phyloP scores from a whole-genome alignment of 1,140 invertebrate species.

The Trypoxylus dichotomus region DNA sequence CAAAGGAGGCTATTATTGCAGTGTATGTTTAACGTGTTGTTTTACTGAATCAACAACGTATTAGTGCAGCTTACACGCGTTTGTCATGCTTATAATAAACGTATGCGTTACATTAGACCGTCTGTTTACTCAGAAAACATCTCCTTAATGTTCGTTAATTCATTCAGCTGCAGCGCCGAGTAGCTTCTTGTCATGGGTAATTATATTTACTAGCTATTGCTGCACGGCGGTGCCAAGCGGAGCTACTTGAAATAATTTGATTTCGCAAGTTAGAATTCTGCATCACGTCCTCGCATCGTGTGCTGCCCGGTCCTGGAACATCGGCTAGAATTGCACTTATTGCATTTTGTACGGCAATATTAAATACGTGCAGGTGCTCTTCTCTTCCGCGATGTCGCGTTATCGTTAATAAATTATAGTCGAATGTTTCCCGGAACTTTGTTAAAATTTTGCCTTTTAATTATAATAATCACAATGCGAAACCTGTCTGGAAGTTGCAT shows the following conservation, averaged over 20 bases:
- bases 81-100: too few relatives aligned
- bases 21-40: too few relatives aligned
- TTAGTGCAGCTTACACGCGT: too few relatives aligned
- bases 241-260: background rate
- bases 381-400: background rate
- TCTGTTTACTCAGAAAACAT: background rate
- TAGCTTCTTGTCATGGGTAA: background rate
- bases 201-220: background rate
- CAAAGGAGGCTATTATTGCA: too few relatives aligned
- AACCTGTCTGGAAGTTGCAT: too few relatives aligned
- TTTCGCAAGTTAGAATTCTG: background rate
- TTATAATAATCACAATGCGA: too few relatives aligned
- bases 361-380: background rate
- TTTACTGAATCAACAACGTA: too few relatives aligned
- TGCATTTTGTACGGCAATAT: background rate
- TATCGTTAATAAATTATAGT: background rate
- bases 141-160: background rate
- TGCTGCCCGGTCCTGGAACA: background rate
- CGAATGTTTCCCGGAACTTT: background rate
- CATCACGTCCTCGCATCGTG: background rate
- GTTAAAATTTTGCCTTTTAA: too few relatives aligned
- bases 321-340: background rate
- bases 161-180: background rate
- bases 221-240: background rate
- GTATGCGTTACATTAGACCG: background rate